Evolutionary conservation across 64 coral and sea anemone genomes (phyloP), one percentile per base, ranked within the genome.

Genomic region (Platygyra sinensis): DNA sequence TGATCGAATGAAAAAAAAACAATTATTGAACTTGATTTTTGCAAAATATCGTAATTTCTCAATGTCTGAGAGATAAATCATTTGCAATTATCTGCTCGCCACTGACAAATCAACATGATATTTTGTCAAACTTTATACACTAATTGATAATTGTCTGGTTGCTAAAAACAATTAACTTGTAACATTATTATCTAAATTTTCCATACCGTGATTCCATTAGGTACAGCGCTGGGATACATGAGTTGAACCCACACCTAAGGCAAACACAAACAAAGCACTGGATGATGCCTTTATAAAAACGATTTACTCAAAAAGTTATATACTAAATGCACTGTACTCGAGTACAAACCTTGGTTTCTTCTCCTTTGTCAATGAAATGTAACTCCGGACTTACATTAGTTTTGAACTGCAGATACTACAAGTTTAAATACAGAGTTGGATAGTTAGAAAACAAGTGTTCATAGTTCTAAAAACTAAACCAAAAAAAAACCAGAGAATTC

Each of bases 301-400:
- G 8, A 25, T 69, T 25, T 69, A 25, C 24, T 69, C 25, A 27
- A 10, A 11, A 0, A n/a, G 8, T 8, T 69, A 0, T 10, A n/a
- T 69, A n/a, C n/a, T 69, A 69, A 69, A 79, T 28, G n/a, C 20
- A 77, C 6, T 7, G 0, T 30, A 27, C 29, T 28, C 29, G 14
- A 30, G 11, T 13, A 63, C 76, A 83, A 76, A 92, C 71, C 38
- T 62, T 72, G 13, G 24, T 76, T 36, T 50, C 52, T 62, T 92
- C 74, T 29, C 90, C 90, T 73, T 92, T 92, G 90, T 92, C 90
- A 39, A 92, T 92, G 83, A 72, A 80, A 11, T 78, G 62, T 60
- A 87, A 50, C 27, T 79, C 90, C 51, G 82, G 72, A 31, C 30
- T 75, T 67, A 79, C 22, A 11, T 25, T 79, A 17, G 82, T 87